Percentiles rank a stretch among this genome's conserved stretches.
phyloP scores from a whole-genome alignment of 2,797 vertebrate genomes.

The Tinamus major region DNA sequence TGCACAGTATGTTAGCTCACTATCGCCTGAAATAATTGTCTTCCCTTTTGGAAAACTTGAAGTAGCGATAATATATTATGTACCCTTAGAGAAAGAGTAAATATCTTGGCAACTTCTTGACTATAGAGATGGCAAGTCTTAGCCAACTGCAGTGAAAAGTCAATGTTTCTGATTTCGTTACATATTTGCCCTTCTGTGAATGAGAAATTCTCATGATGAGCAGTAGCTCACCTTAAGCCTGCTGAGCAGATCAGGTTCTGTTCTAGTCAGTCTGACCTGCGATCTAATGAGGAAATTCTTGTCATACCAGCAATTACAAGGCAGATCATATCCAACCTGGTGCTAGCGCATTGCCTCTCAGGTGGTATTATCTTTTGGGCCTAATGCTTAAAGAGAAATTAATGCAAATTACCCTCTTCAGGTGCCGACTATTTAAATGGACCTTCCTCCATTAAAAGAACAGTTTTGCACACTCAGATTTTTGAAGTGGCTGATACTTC shows the following conservation, averaged over 20 bases:
- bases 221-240: neutral
- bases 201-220: neutral
- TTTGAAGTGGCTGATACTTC: neutral
- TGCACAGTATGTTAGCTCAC: neutral
- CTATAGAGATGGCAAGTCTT: neutral
- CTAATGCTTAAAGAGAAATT: neutral
- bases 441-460: neutral
- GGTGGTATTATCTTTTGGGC: neutral
- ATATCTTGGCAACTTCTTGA: neutral
- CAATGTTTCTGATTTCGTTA: neutral
- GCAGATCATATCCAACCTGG: neutral
- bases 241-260: neutral
- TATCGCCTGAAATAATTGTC: neutral
- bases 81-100: neutral
- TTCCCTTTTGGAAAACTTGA: neutral
- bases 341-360: neutral
- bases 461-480: neutral
- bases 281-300: neutral
- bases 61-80: neutral
- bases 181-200: neutral
- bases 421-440: neutral
- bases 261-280: neutral
- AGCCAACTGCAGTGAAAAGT: neutral
- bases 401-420: neutral
- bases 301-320: neutral